Evolutionary conservation across 2,113 vertebrate species (phyloP).

Genomic region (Hassar affinis): DNA sequence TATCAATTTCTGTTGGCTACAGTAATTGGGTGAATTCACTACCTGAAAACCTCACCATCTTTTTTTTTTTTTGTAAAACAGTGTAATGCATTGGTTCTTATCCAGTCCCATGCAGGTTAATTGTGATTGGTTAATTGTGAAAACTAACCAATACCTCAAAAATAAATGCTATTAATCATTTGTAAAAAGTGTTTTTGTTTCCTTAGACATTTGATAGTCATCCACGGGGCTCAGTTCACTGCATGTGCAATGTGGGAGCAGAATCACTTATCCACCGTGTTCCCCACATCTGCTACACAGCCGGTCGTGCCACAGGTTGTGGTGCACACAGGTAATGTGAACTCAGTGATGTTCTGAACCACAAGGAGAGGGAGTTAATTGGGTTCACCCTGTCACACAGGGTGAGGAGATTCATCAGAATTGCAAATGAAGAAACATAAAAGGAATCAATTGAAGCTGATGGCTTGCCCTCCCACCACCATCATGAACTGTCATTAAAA

Average conservation of each 20-base stretch:
- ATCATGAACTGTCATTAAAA: conserved; percentile 13
- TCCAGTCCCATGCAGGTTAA: neutral
- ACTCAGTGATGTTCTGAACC: conserved; percentile 8
- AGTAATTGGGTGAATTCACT: neutral
- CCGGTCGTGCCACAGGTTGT: neutral
- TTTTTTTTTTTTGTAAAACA: too few species aligned
- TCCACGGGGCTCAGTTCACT: neutral
- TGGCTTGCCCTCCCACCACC: neutral
- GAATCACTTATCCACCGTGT: neutral
- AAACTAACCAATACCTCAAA: neutral
- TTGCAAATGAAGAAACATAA: conserved; percentile 36
- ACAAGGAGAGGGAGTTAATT: conserved; percentile 44
- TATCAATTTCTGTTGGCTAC: neutral
- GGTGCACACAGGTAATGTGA: neutral
- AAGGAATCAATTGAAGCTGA: conserved; percentile 30
- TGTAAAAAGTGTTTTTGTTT: too few species aligned
- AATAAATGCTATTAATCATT: too few species aligned
- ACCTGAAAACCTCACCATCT: too few species aligned
- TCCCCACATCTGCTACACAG: neutral
- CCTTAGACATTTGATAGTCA: too few species aligned
- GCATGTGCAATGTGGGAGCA: neutral
- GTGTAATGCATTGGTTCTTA: neutral
- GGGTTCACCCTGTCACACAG: conserved; percentile 44
- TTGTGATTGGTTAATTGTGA: neutral
- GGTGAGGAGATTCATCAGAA: conserved; percentile 40